Base-by-base conservation (phyloP, 1,140 invertebrate species). In the Sipha flava region DNA sequence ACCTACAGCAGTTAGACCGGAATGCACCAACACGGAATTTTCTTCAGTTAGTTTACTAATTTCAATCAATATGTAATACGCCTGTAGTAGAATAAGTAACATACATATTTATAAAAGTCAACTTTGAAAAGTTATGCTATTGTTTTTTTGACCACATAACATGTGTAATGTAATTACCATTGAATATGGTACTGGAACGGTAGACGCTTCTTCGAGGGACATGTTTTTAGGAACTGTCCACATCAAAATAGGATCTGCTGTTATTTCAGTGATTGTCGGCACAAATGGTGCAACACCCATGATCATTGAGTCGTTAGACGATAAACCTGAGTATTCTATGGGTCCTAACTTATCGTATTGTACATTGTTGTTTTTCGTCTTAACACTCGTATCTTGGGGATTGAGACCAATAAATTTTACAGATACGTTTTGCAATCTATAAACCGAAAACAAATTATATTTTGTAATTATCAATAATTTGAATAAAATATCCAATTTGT, bases 1-100 rank as follows among this genome's bases (percentile, higher is more conserved):
- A 2, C 90, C 90, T 26, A 91, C 89, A 70, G 89, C 89, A 64
- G 90, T 90, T 83, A 34, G 45, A 31, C 89, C 90, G 23, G 89
- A 87, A 82, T 90, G 89, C 81, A 90, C 88, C 5, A 90, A 84
- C 9, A 90, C 82, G 4, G 77, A 85, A 77, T 90, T 87, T 43
- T 66, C 23, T 57, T 47, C 7, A 0, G 29, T 70, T 47, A 68
- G 31, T 3, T n/a, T 18, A 57, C 47, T 52, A 0, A 57, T n/a
- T 29, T 14, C 47, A 5, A 14, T 29, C 34, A 80, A 18, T 10
- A 80, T 62, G 2, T 80, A 80, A 40, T 80, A 80, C 3, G 79
- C 79, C 79, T 80, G 26, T n/a, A 47, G 31, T n/a, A 12, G 6
- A 26, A 23, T 23, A 2, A 66, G 9, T 10, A 54, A 54, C 23